phyloP scores from a whole-genome alignment of 2,797 vertebrate species.

The Spinibarbus caldwelli region DNA sequence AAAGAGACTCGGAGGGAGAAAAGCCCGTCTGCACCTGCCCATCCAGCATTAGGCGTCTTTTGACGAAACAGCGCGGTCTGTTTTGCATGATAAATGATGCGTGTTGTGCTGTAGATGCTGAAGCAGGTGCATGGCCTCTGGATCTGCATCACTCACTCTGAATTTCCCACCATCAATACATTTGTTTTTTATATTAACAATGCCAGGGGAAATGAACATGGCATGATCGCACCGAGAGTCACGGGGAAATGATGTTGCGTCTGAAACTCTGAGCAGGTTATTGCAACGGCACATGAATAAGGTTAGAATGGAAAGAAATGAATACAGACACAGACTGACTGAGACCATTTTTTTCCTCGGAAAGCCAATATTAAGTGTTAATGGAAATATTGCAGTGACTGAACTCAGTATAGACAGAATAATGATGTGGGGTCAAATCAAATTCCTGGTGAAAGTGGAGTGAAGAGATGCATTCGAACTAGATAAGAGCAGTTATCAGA shows the following conservation, averaged over 20 bases:
- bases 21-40: slow-evolving; percentile 31
- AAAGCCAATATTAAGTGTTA: slow-evolving; percentile 34
- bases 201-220: slow-evolving; percentile 40
- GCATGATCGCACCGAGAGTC: not conserved
- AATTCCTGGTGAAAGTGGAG: not conserved
- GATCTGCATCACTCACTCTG: not conserved
- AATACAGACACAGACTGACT: slow-evolving; percentile 15
- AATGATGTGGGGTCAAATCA: slow-evolving; percentile 16
- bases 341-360: slow-evolving; percentile 2
- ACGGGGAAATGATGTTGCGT: slow-evolving; percentile 7
- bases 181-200: slow-evolving; percentile 43
- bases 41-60: slow-evolving; percentile 4
- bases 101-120: not conserved
- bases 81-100: slow-evolving; percentile 49
- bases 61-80: not conserved
- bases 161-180: slow-evolving; percentile 24
- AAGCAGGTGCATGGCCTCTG: slow-evolving; percentile 47
- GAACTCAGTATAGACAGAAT: slow-evolving; percentile 26
- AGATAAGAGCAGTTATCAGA: not conserved
- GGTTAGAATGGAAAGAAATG: slow-evolving; percentile 18
- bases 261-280: slow-evolving; percentile 25
- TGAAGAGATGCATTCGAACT: not conserved
- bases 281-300: slow-evolving; percentile 18
- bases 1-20: slow-evolving; percentile 26
- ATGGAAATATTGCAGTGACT: slow-evolving; percentile 39